Evolutionary conservation across 2,888 invertebrate species (phyloP), one percentile per base, ranked within the genome.

Genomic region (Sisyra nigra): DNA sequence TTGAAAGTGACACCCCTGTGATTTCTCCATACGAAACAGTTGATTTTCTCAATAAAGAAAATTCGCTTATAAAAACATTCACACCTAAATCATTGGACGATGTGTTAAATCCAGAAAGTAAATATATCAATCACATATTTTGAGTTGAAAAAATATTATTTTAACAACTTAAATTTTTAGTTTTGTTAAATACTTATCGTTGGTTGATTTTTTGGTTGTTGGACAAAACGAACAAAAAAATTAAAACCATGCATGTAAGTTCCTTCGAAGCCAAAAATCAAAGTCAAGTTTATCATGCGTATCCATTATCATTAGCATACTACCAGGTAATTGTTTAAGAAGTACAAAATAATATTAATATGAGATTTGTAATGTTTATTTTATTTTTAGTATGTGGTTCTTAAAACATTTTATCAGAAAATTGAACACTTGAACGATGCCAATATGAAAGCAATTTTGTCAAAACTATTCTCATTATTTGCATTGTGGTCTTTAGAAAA

Each of bases 181-280:
- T 71, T 58, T 60, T 86, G 15, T 57, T 83, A 2, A 61, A 67
- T 40, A 72, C 72, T 13, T 82, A 85, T 57, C 74, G 80, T 56
- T 96, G 92, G 91, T 65, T 94, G 44, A 72, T 83, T 2, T 77
- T 80, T 42, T 82, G 79, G 62, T 70, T 86, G 37, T 61, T 92
- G 37, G 71, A 77, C 53, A 67, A 69, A 51, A 84, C 88, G 0
- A 65, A 72, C 11, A 68, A 76, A 37, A 76, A 76, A 55, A 67
- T 76, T 4, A 60, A 71, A 15, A 53, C 56, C 5, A 58, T 78
- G 24, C 67, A 69, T 47, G 54, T 55, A 44, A 74, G 74, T 58
- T 62, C 69, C 13, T 91, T 93, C 58, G 70, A 73, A 18, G 78
- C 80, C 0, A 79, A 80, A 58, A 92, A 92, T 61, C 76, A 92